Conservation (phyloP, 2,797 vertebrate genomes). For the Urophycis tenuis region DNA sequence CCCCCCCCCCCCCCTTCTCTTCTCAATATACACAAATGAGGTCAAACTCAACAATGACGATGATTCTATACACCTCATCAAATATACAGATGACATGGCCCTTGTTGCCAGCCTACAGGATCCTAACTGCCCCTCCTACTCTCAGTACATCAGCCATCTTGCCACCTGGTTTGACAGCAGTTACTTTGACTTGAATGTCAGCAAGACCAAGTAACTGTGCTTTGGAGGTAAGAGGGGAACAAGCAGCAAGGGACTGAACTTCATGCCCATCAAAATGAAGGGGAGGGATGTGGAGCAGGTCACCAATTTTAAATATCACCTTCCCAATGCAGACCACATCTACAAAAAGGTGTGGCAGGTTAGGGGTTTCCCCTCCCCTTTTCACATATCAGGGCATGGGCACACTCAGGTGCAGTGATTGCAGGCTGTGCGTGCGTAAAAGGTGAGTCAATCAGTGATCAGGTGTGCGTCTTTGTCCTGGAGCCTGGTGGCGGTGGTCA, state of each 20-base stretch:
- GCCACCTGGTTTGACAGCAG: neutral
- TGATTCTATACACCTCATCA: too few relatives aligned
- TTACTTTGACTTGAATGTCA: neutral
- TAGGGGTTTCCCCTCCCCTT: too few relatives aligned
- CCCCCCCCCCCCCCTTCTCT: neutral
- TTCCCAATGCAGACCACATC: neutral
- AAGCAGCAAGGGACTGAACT: neutral
- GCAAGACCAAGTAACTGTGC: neutral
- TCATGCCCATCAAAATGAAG: conserved; percentile 6
- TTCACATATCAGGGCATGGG: too few relatives aligned
- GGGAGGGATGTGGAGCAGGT: neutral
- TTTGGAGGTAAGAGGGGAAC: neutral
- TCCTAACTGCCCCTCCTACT: neutral
- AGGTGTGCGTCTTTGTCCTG: too few relatives aligned
- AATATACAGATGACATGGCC: conserved; percentile 6
- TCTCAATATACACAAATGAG: neutral
- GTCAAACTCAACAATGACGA: neutral
- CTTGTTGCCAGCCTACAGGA: neutral
- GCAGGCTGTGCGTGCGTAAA: too few relatives aligned
- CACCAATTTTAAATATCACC: neutral
- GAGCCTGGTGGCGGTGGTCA: too few relatives aligned
- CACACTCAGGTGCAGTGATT: too few relatives aligned
- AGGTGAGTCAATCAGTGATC: too few relatives aligned
- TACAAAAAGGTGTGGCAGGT: neutral
- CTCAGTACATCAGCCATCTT: neutral